A percentile compares a stretch with the other conserved stretches of the same genome.
phyloP scores from a whole-genome alignment of 2,797 vertebrate genomes.

The Peromyscus nudipes region DNA sequence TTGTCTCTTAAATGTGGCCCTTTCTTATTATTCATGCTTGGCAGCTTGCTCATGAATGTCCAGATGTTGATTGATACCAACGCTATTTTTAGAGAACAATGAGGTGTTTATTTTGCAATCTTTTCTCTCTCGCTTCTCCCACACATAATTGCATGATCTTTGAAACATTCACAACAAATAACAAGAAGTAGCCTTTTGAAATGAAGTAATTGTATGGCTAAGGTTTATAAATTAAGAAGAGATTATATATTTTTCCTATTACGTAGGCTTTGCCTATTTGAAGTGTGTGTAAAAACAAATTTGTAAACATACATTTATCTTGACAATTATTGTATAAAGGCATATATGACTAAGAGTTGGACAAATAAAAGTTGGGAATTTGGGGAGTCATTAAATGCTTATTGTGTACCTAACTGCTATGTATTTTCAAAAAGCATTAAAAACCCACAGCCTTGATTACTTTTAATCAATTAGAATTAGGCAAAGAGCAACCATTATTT shows the following conservation, averaged over 20 bases:
- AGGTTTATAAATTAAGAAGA: slow-evolving; percentile 36
- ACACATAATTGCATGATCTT: slow-evolving; percentile 62
- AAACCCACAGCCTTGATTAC: neutral
- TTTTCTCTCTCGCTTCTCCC: slow-evolving; percentile 66
- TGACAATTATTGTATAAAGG: neutral
- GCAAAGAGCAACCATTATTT: slow-evolving; percentile 24
- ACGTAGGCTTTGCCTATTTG: neutral
- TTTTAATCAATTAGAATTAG: slow-evolving; percentile 66
- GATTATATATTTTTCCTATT: slow-evolving; percentile 29
- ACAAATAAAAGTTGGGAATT: neutral
- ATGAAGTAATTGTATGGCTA: slow-evolving; percentile 68
- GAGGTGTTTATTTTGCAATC: slow-evolving; percentile 74
- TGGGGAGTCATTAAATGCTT: slow-evolving; percentile 18
- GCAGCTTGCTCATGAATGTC: slow-evolving; percentile 68
- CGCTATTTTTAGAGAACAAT: slow-evolving; percentile 52
- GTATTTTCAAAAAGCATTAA: slow-evolving; percentile 40
- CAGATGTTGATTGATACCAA: slow-evolving; percentile 54
- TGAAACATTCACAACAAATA: slow-evolving; percentile 78
- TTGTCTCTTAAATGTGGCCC: slow-evolving; percentile 55
- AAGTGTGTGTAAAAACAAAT: slow-evolving; percentile 44
- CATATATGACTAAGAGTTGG: neutral
- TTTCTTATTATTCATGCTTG: slow-evolving; percentile 69
- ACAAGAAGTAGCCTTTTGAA: slow-evolving; percentile 72
- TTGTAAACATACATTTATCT: neutral
- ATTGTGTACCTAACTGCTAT: slow-evolving; percentile 32